Conservation (phyloP, 2,797 vertebrate species). For the Miichthys miiuy region DNA sequence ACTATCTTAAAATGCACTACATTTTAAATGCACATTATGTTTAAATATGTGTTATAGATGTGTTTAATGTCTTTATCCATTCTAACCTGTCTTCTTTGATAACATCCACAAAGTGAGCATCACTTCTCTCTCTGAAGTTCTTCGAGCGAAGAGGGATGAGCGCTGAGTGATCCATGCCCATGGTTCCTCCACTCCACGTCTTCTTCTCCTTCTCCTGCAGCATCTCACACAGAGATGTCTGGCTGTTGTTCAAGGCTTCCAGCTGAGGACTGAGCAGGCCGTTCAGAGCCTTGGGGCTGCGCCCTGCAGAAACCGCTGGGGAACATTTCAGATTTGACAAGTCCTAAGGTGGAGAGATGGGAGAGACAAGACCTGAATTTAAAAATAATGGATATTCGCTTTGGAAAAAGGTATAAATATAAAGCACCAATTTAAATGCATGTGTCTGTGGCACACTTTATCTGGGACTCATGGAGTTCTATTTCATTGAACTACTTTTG, state of each 20-base stretch:
- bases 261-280: conserved; percentile 92
- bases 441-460: conserved; percentile 44
- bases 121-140: conserved; percentile 97
- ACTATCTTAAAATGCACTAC: background rate
- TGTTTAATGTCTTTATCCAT: background rate
- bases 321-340: conserved; percentile 65
- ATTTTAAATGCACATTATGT: background rate
- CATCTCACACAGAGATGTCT: conserved; percentile 96
- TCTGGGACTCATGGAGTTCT: conserved; percentile 46
- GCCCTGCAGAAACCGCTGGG: conserved; percentile 80
- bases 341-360: conserved; percentile 57
- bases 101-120: conserved; percentile 98
- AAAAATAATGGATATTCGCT: conserved; percentile 16
- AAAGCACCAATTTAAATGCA: conserved; percentile 26
- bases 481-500: conserved; percentile 62
- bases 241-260: conserved; percentile 93
- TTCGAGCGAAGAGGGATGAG: conserved; percentile 96
- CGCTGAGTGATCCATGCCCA: conserved; percentile 93
- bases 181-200: conserved; percentile 84
- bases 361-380: conserved; percentile 25
- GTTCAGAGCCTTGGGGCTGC: conserved; percentile 90
- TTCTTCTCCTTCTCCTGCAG: conserved; percentile 94
- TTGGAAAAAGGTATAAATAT: conserved; percentile 47
- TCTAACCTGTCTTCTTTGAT: conserved; percentile 98
- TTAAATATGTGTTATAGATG: background rate